Evolutionary conservation across 2,888 invertebrate species (phyloP).

Genomic region (Tachina fera): DNA sequence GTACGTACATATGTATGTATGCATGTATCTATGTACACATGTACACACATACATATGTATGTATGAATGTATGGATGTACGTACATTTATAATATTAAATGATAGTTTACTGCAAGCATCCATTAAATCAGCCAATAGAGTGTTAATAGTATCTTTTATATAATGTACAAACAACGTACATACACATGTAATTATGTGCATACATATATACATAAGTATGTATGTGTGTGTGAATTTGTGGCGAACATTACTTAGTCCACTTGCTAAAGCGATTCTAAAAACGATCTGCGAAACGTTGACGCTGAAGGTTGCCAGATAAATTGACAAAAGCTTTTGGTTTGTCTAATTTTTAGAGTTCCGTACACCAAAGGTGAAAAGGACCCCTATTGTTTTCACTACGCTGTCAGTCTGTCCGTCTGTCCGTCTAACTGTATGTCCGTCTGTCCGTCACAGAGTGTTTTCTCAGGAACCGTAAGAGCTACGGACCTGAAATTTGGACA

Average conservation of each 20-base stretch:
- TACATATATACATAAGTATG: background rate
- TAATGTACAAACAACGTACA: no score
- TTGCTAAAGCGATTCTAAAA: conserved; percentile 56
- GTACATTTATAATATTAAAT: background rate
- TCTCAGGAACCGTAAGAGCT: no score
- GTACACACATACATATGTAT: background rate
- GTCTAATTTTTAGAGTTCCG: no score
- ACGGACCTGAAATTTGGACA: no score
- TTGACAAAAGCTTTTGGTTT: no score
- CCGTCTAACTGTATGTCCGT: no score
- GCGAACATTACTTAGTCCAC: conserved; percentile 35
- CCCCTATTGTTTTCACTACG: no score
- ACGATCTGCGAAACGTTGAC: conserved; percentile 8
- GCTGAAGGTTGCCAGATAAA: conserved; percentile 23
- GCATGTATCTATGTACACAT: background rate
- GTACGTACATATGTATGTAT: background rate
- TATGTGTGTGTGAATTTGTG: background rate
- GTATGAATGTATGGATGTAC: no score
- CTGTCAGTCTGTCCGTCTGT: no score
- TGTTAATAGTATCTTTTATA: conserved; percentile 50
- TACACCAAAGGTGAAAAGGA: no score
- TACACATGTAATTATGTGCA: no score
- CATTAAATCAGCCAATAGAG: conserved; percentile 55
- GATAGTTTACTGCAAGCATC: background rate
- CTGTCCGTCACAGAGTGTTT: no score